Evolutionary conservation across 2,888 invertebrate species (phyloP).

Genomic region (Phortica magna): DNA sequence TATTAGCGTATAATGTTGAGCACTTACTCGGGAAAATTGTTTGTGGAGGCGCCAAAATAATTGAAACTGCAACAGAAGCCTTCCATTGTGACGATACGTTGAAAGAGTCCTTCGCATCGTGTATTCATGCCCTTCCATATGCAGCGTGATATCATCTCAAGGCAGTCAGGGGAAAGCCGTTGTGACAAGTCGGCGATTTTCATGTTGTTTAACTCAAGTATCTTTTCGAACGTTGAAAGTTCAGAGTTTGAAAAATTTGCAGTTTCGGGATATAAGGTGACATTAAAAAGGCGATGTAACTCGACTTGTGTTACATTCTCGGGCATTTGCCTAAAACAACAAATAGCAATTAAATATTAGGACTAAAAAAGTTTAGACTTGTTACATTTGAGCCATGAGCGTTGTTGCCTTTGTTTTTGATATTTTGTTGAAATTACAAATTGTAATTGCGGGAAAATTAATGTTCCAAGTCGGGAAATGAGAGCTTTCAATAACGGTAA

Average conservation of each 20-base stretch:
- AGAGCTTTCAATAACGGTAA: slow-evolving; percentile 81
- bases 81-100: slow-evolving; percentile 79
- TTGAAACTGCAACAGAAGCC: slow-evolving; percentile 84
- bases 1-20: too few species aligned
- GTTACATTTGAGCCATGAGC: slow-evolving; percentile 78
- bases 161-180: slow-evolving; percentile 80
- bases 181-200: slow-evolving; percentile 59
- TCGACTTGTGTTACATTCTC: slow-evolving; percentile 70
- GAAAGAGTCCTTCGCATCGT: slow-evolving; percentile 81
- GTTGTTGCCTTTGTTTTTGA: slow-evolving; percentile 76
- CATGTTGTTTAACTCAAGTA: slow-evolving; percentile 70
- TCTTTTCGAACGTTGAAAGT: slow-evolving; percentile 56
- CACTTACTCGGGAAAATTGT: slow-evolving; percentile 72
- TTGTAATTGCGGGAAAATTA: slow-evolving; percentile 81
- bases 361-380: neutral
- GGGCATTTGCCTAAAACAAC: slow-evolving; percentile 61
- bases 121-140: slow-evolving; percentile 82
- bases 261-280: slow-evolving; percentile 65
- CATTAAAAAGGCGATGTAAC: slow-evolving; percentile 66
- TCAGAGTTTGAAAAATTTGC: slow-evolving; percentile 58
- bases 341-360: neutral
- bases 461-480: slow-evolving; percentile 81
- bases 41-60: slow-evolving; percentile 79
- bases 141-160: slow-evolving; percentile 80
- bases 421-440: slow-evolving; percentile 81